Base-by-base conservation (phyloP, 1,140 invertebrate genomes). In the honey bee (Apis mellifera) region DNA sequence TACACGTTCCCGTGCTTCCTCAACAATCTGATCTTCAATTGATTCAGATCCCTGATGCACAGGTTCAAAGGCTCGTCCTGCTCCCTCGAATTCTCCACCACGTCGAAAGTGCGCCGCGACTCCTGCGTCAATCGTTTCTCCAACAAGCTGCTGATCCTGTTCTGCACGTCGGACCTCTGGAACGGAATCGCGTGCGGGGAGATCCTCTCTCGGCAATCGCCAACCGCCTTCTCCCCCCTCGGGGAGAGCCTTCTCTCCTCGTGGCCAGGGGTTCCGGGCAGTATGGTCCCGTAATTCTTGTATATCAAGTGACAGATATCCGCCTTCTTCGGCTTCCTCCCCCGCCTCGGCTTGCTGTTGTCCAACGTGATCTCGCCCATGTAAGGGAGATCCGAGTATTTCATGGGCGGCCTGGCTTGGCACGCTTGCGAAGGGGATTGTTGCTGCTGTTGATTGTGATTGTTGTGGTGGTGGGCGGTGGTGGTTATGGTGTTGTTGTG, bases 241-340 rank as follows among this genome's bases (percentile, higher is more conserved):
- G 89, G 85, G 26, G 83, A 86, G 73, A 90, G 86, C 70, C 86
- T 88, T 52, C 78, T 90, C 69, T 93, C 91, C 32, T 93, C 90
- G 17, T 95, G 95, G 21, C 96, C 95, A 0, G 96, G 96, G 50
- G 96, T 96, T 1, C 96, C 96, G 0, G 96, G 96, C 42, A 97
- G 95, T n/a, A 97, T 97, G 0, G 97, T 98, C 0, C 97, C 97
- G 88, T 98, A 98, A 90, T 98, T 98, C 87, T 98, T 98, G 90
- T 98, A 98, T 86, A 98, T 98, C n/a, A 98, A 93, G 89, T 98
- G 97, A 86, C 97, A 98, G 82, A 98, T 98, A 90, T 98, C 97
- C 0, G 97, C 97, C 89, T 98, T 98, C 88, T 98, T 98, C 1
- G 97, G 97, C 86, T 98, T 98, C 17, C 97, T 94, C 0, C 97